Conservation (phyloP, 2,113 vertebrate species). For the Nannospalax galili region DNA sequence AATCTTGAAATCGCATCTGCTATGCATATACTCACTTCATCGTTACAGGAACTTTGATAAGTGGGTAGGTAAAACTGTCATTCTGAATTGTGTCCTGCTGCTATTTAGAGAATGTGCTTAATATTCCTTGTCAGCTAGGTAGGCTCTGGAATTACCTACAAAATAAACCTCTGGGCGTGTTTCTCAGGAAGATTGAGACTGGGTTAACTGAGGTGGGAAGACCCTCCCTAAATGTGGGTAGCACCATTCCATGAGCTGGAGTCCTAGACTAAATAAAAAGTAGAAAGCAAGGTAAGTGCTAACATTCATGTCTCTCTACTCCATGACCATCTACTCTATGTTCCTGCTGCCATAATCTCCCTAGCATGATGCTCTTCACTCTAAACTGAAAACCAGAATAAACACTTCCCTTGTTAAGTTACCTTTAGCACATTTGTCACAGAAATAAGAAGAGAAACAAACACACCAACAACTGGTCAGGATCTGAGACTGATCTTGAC, state of each 20-base stretch:
- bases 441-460: not conserved
- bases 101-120: not conserved
- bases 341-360: not conserved
- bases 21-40: not conserved
- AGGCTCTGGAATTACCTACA: not conserved
- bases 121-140: not conserved
- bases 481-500: not conserved
- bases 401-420: not conserved
- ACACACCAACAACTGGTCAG: not conserved
- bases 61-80: not conserved
- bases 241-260: not conserved
- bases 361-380: not conserved
- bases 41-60: not conserved
- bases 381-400: not conserved
- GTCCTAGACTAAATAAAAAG: not conserved
- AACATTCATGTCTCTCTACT: too few species aligned
- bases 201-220: too few species aligned
- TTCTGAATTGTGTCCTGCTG: not conserved
- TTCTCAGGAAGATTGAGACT: not conserved
- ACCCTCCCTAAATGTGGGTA: not conserved
- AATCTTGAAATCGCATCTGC: not conserved
- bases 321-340: not conserved
- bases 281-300: not conserved
- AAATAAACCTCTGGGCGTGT: too few species aligned
- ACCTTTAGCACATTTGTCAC: not conserved